Base-by-base conservation (phyloP, 2,888 invertebrate species). In the Notodonta dromedarius region DNA sequence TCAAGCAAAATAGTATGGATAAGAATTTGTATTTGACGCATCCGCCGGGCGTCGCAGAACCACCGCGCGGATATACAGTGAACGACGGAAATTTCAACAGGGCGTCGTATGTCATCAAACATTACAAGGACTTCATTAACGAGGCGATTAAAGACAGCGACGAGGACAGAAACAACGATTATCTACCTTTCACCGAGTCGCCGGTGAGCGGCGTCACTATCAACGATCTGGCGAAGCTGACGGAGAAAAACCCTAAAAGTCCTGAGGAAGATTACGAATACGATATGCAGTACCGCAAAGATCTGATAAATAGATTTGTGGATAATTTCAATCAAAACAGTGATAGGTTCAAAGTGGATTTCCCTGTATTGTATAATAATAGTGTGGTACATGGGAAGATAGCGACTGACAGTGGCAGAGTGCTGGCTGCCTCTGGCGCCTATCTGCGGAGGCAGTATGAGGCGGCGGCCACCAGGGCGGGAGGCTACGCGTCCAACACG, bases 241-340 rank as follows among this genome's bases (percentile, higher is more conserved):
- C 71, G 4, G 65, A 66, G 13, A 78, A 67, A 44, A 62, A 69
- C 4, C 44, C 7, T 5, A 76, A 71, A 58, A 57, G 52, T 8
- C 16, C 66, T 0, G 77, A 78, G 40, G 82, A 82, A 2, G 87
- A 86, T 14, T 85, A 87, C 70, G 90, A 91, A 12, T 87, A 89
- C 74, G 89, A 87, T 13, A 40, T 77, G 6, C 82, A 85, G 40
- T 87, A 87, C 71, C 85, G 85, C 3, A 87, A 85, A 69, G 88
- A 90, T 12, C 77, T 89, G 8, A 62, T 91, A 46, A 82, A 81
- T 61, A 82, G 84, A 53, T 92, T 91, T 67, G 86, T 91, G 2
- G 87, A 90, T 46, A 89, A 88, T 66, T 91, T 90, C 72, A 90
- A 91, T 66, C 85, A 86, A 67, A 86, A 91, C 72, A 88, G 85